Percentiles rank a stretch among this genome's conserved stretches.
Conservation (phyloP, 2,888 invertebrate species). For the Apodemia hepburni region DNA sequence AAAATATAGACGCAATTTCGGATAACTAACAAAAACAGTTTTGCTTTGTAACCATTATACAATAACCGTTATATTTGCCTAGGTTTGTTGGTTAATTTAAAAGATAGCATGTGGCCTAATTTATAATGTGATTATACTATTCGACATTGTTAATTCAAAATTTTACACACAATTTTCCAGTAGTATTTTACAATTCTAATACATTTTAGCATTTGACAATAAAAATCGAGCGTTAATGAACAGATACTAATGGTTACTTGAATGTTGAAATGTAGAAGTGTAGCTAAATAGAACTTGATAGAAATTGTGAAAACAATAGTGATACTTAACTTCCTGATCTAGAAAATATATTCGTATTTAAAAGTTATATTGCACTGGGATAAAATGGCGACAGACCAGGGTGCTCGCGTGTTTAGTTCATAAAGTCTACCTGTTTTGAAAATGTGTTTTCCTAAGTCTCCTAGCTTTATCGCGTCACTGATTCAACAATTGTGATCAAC, state of each 20-base stretch:
- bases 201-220: slow-evolving; percentile 11
- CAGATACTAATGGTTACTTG: slow-evolving; percentile 1
- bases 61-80: background rate
- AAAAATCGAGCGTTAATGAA: background rate
- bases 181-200: background rate
- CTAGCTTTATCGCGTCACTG: too few relatives aligned
- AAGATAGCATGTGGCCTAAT: background rate
- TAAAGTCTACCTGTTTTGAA: too few relatives aligned
- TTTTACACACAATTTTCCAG: background rate
- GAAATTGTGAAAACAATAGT: slow-evolving; percentile 6
- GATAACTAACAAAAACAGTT: background rate
- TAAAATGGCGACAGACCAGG: background rate
- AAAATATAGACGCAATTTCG: background rate
- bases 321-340: slow-evolving; percentile 4
- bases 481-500: too few relatives aligned
- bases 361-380: background rate
- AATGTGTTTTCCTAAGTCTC: too few relatives aligned
- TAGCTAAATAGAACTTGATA: slow-evolving; percentile 13
- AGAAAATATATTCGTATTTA: background rate
- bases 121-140: background rate
- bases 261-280: slow-evolving; percentile 3
- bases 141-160: background rate
- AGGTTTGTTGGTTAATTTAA: background rate
- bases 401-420: too few relatives aligned
- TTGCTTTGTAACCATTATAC: too few relatives aligned